Conservation (phyloP, 2,797 vertebrate genomes). For the Vultur gryphus region DNA sequence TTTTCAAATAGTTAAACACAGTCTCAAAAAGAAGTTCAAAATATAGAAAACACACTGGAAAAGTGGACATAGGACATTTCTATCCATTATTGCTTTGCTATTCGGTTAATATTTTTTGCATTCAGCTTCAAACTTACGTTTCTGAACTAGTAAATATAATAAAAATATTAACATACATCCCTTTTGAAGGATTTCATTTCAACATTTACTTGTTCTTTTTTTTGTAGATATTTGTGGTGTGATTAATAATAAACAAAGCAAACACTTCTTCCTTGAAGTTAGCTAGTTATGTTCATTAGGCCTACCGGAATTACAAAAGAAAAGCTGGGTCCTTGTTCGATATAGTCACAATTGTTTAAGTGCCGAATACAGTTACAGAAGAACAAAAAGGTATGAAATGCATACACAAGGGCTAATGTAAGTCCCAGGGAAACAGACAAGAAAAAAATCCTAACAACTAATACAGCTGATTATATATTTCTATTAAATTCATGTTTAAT, state of each 20-base stretch:
- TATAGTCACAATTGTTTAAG: background rate
- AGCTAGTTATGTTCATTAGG: background rate
- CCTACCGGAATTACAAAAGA: background rate
- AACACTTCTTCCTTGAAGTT: background rate
- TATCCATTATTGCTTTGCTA: background rate
- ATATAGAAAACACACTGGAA: background rate
- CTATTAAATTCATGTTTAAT: background rate
- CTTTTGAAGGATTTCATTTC: background rate
- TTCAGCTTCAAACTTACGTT: background rate
- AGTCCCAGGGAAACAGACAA: background rate
- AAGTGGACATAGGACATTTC: background rate
- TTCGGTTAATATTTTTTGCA: background rate
- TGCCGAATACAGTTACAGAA: background rate
- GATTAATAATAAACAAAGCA: background rate
- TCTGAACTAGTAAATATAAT: background rate
- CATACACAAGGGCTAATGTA: rapidly evolving
- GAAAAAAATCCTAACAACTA: background rate
- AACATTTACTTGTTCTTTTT: background rate
- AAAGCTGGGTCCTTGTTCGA: background rate
- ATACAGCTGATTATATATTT: background rate
- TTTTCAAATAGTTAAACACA: background rate
- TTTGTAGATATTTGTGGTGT: background rate
- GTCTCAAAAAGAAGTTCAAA: background rate
- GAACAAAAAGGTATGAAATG: background rate
- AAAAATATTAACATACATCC: background rate